These are phyloP conservation scores for Petrocephalus schoutedeni DNA, from an alignment of 2,797 vertebrate genomes.

Conservation along the genomic window DNA sequence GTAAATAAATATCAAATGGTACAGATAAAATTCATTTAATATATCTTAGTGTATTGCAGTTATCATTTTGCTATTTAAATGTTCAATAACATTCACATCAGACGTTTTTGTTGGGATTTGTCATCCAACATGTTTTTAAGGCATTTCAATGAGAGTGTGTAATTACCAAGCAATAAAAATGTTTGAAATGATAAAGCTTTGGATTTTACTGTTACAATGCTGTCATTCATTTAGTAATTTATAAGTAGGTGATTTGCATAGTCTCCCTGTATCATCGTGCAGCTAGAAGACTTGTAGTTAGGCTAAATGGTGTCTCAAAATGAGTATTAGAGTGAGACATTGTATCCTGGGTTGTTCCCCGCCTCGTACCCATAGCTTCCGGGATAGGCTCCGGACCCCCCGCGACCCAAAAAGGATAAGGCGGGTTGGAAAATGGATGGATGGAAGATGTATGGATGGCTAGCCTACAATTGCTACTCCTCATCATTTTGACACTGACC, in stretches of 20 bases:
- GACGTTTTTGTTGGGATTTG: conserved; percentile 45
- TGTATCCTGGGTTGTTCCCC: not conserved
- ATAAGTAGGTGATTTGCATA: not conserved
- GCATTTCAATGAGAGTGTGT: conserved; percentile 53
- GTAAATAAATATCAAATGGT: conserved; percentile 60
- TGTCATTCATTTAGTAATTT: not conserved
- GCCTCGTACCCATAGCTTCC: too few species aligned
- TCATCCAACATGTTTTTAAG: conserved; percentile 50
- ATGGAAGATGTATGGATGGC: not conserved
- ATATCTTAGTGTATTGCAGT: conserved; percentile 70
- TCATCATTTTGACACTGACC: not conserved
- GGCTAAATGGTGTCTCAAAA: not conserved
- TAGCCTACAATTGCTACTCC: not conserved
- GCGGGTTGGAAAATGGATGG: too few species aligned
- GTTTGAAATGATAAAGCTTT: conserved; percentile 44
- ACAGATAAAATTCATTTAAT: conserved; percentile 49
- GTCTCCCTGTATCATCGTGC: not conserved
- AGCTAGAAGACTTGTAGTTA: not conserved
- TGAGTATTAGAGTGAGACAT: not conserved
- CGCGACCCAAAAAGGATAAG: too few species aligned
- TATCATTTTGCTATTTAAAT: conserved; percentile 79
- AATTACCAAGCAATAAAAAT: conserved; percentile 66
- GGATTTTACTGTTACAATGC: not conserved
- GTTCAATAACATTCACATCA: conserved; percentile 60
- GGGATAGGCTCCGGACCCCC: too few species aligned